These are phyloP conservation scores for Erethizon dorsatum DNA, from an alignment of 2,797 vertebrate species.

Conservation along the genomic window DNA sequence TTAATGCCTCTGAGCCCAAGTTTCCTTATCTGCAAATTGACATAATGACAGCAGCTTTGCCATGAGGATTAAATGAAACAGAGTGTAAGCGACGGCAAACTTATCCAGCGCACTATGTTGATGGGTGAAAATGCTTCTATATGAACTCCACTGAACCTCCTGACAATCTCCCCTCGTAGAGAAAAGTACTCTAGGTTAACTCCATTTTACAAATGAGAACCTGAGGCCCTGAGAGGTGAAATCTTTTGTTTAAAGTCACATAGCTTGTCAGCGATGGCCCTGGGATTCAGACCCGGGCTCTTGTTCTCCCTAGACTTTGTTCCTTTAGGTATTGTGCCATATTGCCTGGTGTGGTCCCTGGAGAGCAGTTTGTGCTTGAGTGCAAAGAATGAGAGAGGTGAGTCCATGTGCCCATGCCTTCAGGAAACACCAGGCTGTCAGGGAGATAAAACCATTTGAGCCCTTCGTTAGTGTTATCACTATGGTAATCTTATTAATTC, in stretches of 20 bases:
- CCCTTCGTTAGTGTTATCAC: background rate
- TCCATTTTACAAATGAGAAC: background rate
- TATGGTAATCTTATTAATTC: background rate
- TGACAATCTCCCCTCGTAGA: background rate
- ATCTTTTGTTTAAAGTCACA: background rate
- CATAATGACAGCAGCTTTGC: background rate
- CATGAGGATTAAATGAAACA: background rate
- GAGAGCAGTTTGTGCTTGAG: background rate
- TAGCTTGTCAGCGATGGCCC: background rate
- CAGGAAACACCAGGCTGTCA: background rate
- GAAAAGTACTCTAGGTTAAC: background rate
- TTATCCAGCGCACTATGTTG: background rate
- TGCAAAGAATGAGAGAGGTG: background rate
- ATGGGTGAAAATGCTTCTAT: background rate
- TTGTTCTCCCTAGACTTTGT: background rate
- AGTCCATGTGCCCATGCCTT: background rate
- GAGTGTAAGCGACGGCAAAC: background rate
- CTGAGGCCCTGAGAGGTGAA: background rate
- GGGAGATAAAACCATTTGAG: background rate
- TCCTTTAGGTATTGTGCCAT: background rate
- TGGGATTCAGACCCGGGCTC: background rate
- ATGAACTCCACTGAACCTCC: background rate
- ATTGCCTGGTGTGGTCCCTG: background rate
- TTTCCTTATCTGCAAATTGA: conserved; percentile 53
- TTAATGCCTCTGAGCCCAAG: background rate